phyloP scores from a whole-genome alignment of 2,888 invertebrate genomes.

The Urechis unicinctus region DNA sequence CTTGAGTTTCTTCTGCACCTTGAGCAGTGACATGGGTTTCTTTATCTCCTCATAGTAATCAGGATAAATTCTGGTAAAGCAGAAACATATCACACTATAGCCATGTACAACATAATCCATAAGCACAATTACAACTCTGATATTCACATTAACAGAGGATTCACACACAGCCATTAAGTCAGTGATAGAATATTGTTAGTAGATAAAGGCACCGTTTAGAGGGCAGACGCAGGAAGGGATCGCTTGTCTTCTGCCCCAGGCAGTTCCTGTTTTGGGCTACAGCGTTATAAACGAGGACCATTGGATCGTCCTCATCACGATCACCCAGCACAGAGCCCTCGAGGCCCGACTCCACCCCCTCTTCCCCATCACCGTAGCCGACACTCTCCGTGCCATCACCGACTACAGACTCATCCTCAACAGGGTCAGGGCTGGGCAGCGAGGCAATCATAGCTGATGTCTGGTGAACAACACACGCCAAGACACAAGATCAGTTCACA shows the following conservation, averaged over 20 bases:
- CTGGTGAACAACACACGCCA: no score
- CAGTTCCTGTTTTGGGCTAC: conserved; percentile 55
- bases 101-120: neutral
- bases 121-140: conserved; percentile 2
- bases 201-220: neutral
- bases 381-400: neutral
- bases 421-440: neutral
- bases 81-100: neutral
- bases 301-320: conserved; percentile 55
- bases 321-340: conserved; percentile 26
- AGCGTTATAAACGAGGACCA: conserved; percentile 84
- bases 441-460: neutral
- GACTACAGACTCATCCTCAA: neutral
- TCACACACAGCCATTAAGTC: no score
- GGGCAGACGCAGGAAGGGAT: conserved; percentile 89
- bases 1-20: conserved; percentile 63
- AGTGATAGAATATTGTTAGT: no score
- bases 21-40: conserved; percentile 86
- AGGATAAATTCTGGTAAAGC: conserved; percentile 69
- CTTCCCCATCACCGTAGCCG: conserved; percentile 18
- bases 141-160: no score
- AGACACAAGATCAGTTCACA: no score
- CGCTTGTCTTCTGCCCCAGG: conserved; percentile 72
- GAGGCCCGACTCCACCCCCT: conserved; percentile 51
- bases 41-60: conserved; percentile 97